Evolutionary conservation across 2,113 vertebrate species (phyloP).

Genomic region (Haemorhous mexicanus): DNA sequence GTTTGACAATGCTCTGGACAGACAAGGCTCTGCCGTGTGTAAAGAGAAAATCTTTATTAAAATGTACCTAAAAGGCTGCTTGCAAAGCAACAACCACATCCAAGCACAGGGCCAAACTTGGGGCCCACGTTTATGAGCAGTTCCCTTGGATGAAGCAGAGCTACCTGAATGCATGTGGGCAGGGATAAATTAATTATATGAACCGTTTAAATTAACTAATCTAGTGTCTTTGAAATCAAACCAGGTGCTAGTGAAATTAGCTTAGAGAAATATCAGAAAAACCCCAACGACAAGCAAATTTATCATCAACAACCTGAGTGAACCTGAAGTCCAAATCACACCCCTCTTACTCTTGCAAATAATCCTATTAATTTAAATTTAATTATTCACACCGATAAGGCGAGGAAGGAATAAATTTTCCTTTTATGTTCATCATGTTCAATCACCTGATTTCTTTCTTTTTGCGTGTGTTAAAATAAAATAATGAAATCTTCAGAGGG

Average conservation of each 20-base stretch:
- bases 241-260: neutral
- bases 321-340: neutral
- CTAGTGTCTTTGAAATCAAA: neutral
- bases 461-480: fast-evolving
- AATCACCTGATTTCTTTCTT: neutral
- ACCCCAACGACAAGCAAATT: neutral
- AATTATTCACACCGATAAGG: slow-evolving; percentile 40
- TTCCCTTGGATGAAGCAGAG: neutral
- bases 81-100: neutral
- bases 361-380: slow-evolving; percentile 32
- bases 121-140: fast-evolving
- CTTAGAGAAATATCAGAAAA: neutral
- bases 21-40: neutral
- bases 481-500: neutral
- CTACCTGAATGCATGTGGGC: neutral
- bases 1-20: slow-evolving; percentile 37
- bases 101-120: neutral
- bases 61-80: neutral
- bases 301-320: neutral
- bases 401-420: neutral
- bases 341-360: neutral
- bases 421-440: neutral
- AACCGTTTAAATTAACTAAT: neutral
- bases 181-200: neutral
- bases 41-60: slow-evolving; percentile 50